A percentile compares a stretch with the other conserved stretches of the same genome.
Evolutionary conservation across 2,113 vertebrate species (phyloP).

Genomic region (Entomyzon cyanotis): DNA sequence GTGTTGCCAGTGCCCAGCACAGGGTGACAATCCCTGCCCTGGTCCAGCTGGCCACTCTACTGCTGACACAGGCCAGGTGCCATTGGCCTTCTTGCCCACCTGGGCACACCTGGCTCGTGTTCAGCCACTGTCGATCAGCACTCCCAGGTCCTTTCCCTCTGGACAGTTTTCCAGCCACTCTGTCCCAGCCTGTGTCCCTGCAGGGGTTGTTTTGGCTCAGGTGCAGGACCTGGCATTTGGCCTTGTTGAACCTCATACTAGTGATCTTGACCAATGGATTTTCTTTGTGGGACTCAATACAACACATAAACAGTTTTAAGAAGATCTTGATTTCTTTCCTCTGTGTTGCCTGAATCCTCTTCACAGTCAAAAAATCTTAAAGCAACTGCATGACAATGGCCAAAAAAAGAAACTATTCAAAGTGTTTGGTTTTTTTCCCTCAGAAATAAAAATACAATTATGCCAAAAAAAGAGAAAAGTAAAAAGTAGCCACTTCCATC

Average conservation of each 20-base stretch:
- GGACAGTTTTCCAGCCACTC: background rate
- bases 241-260: fast-evolving
- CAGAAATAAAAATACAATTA: background rate
- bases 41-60: fast-evolving
- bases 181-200: background rate
- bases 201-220: background rate
- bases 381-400: fast-evolving
- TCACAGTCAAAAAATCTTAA: background rate
- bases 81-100: background rate
- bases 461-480: background rate
- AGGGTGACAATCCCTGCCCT: fast-evolving
- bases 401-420: background rate
- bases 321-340: background rate
- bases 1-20: fast-evolving
- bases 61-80: background rate
- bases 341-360: background rate
- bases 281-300: background rate
- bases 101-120: background rate
- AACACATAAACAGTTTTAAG: background rate
- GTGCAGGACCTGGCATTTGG: background rate
- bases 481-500: background rate
- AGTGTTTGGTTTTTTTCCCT: background rate
- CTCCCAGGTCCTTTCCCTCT: background rate
- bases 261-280: background rate
- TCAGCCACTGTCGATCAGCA: background rate